Conservation (phyloP, 2,113 vertebrate genomes). For the Centrocercus urophasianus region DNA sequence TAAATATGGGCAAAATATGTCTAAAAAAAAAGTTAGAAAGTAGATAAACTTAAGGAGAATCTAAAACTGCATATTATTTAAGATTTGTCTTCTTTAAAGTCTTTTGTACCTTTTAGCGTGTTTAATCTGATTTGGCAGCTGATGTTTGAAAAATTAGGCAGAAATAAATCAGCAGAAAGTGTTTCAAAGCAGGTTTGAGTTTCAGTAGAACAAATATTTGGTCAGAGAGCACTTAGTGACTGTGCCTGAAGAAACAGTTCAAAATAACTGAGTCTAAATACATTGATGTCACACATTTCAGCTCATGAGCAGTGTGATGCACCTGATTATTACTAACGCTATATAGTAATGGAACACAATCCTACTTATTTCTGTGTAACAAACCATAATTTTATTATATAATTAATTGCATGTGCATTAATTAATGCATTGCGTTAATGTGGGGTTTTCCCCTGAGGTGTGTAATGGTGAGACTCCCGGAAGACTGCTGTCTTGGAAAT, state of each 20-base stretch:
- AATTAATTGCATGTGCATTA: not conserved
- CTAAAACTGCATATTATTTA: not conserved
- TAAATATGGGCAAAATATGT: not conserved
- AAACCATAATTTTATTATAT: not conserved
- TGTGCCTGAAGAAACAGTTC: not conserved
- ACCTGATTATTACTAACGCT: not conserved
- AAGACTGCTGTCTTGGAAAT: conserved; percentile 9
- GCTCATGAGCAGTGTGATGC: not conserved
- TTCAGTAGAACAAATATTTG: not conserved
- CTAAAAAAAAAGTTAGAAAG: not conserved
- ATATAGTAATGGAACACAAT: not conserved
- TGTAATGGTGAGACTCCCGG: not conserved
- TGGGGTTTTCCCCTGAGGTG: not conserved
- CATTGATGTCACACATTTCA: not conserved
- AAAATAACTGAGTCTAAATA: not conserved
- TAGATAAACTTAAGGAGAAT: not conserved
- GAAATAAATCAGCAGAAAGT: conserved; percentile 7
- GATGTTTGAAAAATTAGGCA: not conserved
- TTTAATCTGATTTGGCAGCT: not conserved
- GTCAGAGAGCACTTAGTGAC: not conserved
- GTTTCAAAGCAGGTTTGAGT: not conserved
- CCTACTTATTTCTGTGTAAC: not conserved
- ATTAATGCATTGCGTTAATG: too few species aligned
- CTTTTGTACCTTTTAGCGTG: not conserved
- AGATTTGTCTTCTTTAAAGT: not conserved